Conservation (phyloP, 2,113 vertebrate genomes). For the Ancistrus triradiatus region DNA sequence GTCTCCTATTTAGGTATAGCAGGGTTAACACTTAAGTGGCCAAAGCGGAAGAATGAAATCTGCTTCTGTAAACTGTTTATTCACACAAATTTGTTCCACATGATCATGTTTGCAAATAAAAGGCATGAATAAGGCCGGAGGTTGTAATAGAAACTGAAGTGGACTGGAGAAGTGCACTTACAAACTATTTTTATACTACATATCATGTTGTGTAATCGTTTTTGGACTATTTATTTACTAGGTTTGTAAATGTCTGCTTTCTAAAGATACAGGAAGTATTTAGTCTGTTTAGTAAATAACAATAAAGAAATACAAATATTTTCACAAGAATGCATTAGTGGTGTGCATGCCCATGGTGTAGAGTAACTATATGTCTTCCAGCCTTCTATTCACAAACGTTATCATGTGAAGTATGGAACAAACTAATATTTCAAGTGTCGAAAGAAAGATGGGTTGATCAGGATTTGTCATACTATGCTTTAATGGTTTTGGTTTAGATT, state of each 20-base stretch:
- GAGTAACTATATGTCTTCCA: too few relatives aligned
- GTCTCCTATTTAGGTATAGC: constrained; percentile 75
- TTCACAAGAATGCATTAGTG: neutral
- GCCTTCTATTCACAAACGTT: too few relatives aligned
- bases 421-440: too few relatives aligned
- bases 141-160: constrained; percentile 14
- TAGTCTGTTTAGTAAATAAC: constrained; percentile 2
- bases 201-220: neutral
- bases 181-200: neutral
- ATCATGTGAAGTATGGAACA: too few relatives aligned
- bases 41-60: neutral
- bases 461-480: too few relatives aligned
- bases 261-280: constrained; percentile 2
- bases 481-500: too few relatives aligned
- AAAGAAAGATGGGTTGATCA: too few relatives aligned
- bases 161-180: neutral
- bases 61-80: constrained; percentile 44
- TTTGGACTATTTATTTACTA: constrained; percentile 8
- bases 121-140: neutral
- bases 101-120: constrained; percentile 30
- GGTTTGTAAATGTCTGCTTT: neutral
- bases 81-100: neutral
- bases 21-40: constrained; percentile 42
- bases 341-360: neutral
- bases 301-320: constrained; percentile 9